Conservation (phyloP, 2,888 invertebrate species). For the Ophonus ardosiacus region DNA sequence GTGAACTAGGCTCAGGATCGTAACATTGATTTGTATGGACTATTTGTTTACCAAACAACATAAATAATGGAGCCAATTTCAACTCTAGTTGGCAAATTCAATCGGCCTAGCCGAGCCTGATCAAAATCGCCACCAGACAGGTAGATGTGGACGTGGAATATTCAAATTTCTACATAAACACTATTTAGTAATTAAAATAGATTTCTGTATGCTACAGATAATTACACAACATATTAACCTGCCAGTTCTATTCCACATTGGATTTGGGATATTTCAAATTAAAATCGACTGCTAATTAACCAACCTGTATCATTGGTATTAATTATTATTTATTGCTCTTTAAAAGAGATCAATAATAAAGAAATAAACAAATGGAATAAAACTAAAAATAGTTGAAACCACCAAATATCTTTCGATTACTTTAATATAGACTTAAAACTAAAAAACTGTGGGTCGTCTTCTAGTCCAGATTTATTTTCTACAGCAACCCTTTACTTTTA, state of each 20-base stretch:
- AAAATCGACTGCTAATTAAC: neutral
- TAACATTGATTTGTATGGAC: conserved; percentile 60
- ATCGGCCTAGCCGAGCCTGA: conserved; percentile 17
- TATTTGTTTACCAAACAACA: conserved; percentile 63
- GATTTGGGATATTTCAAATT: conserved; percentile 5
- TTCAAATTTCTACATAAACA: conserved; percentile 32
- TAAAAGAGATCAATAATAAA: neutral
- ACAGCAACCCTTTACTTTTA: no score
- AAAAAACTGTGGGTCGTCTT: no score
- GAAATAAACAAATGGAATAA: no score
- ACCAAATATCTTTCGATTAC: no score
- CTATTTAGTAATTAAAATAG: conserved; percentile 33
- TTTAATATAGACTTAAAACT: no score
- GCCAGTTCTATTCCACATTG: neutral
- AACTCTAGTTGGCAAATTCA: conserved; percentile 58
- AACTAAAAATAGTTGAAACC: no score
- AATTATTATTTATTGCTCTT: neutral
- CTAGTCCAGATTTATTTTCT: no score
- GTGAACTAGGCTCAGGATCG: conserved; percentile 37
- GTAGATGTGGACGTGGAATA: neutral
- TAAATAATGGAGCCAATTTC: conserved; percentile 57
- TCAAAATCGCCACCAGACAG: neutral
- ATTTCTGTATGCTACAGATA: conserved; percentile 32
- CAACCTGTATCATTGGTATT: neutral
- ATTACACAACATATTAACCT: conserved; percentile 12